These are phyloP conservation scores for Sylvia atricapilla DNA, from an alignment of 2,113 vertebrate species.

Conservation along the genomic window DNA sequence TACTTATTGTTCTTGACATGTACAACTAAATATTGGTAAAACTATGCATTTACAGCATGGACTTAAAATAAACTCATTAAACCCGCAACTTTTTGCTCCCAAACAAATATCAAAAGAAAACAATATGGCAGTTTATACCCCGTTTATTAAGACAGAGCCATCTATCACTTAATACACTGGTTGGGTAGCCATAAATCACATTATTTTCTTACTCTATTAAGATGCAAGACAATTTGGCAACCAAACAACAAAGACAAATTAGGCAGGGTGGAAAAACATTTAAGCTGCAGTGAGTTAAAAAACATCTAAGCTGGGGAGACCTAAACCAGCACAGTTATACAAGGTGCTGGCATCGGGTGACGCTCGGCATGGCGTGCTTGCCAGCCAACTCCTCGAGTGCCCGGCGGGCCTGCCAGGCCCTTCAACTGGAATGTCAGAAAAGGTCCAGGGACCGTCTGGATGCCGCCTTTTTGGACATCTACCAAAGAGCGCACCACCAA, in stretches of 20 bases:
- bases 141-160: slow-evolving; percentile 58
- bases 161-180: slow-evolving; percentile 48
- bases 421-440: slow-evolving; percentile 39
- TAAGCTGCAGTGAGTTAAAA: background rate
- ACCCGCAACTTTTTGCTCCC: background rate
- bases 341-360: background rate
- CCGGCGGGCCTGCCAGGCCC: background rate
- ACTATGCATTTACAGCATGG: background rate
- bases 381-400: slow-evolving; percentile 56
- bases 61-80: background rate
- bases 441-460: background rate
- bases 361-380: background rate
- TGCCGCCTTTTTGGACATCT: background rate
- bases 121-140: slow-evolving; percentile 25
- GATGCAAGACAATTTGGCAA: slow-evolving; percentile 48
- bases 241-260: slow-evolving; percentile 22
- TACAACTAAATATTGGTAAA: background rate
- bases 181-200: slow-evolving; percentile 39
- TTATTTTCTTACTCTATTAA: slow-evolving; percentile 30
- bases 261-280: background rate
- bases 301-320: background rate
- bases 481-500: background rate
- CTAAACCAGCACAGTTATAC: background rate
- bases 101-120: slow-evolving; percentile 39
- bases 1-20: background rate